Percentiles rank a stretch among this genome's conserved stretches.
These are phyloP conservation scores for Sinohyriopsis cumingii DNA, from an alignment of 2,888 invertebrate genomes.

Conservation along the genomic window DNA sequence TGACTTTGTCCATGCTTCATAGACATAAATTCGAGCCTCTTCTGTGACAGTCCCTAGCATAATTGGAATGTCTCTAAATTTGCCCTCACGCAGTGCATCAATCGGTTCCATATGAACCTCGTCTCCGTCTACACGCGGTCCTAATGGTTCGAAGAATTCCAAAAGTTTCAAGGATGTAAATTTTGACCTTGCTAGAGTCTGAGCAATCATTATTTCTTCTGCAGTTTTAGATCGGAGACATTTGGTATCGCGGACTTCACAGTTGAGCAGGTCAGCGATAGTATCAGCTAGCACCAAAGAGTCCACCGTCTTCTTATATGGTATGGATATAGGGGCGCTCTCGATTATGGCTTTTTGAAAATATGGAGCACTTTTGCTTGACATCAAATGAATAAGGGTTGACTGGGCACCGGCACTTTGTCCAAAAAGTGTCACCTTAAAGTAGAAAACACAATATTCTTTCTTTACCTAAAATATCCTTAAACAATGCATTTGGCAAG, in stretches of 20 bases:
- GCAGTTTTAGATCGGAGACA: slow-evolving; percentile 39
- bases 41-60: slow-evolving; percentile 49
- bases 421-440: slow-evolving; percentile 48
- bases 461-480: neutral
- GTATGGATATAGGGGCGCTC: slow-evolving; percentile 43
- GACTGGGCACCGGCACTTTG: slow-evolving; percentile 56
- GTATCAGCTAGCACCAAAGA: slow-evolving; percentile 34
- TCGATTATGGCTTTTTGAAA: slow-evolving; percentile 44
- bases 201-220: slow-evolving; percentile 41
- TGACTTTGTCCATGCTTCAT: slow-evolving; percentile 32
- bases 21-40: slow-evolving; percentile 49
- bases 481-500: no score
- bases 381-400: slow-evolving; percentile 38
- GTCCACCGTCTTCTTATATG: slow-evolving; percentile 39
- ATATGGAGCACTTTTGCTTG: slow-evolving; percentile 25
- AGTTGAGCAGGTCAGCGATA: slow-evolving; percentile 32
- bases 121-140: slow-evolving; percentile 47
- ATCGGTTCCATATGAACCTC: slow-evolving; percentile 41
- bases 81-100: slow-evolving; percentile 23
- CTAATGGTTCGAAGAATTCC: slow-evolving; percentile 51
- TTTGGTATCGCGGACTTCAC: slow-evolving; percentile 28
- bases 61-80: slow-evolving; percentile 39
- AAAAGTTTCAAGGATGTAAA: slow-evolving; percentile 46
- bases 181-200: slow-evolving; percentile 22
- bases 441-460: neutral